A percentile compares a stretch with the other conserved stretches of the same genome.
Conservation (phyloP, 2,888 invertebrate genomes). For the Drosophila rellima region DNA sequence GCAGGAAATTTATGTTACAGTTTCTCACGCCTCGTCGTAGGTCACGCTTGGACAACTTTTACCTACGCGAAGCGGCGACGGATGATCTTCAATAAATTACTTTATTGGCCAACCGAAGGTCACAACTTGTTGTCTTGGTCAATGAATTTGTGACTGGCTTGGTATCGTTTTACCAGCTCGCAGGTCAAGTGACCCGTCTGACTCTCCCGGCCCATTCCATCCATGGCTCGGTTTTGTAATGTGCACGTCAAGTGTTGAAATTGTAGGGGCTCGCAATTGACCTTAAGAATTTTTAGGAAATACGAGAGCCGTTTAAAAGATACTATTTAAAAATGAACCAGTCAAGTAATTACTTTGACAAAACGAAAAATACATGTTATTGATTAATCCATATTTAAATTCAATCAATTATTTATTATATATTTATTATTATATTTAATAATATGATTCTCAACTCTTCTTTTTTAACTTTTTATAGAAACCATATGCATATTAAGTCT, state of each 20-base stretch:
- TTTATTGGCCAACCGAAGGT: conserved; percentile 78
- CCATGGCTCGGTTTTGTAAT: conserved; percentile 47
- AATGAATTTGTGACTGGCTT: conserved; percentile 56
- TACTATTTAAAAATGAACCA: neutral
- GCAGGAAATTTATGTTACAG: conserved; percentile 59
- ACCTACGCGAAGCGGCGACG: conserved; percentile 50
- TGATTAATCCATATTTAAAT: too few relatives aligned
- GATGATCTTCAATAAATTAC: conserved; percentile 73
- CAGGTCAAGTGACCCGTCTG: conserved; percentile 70
- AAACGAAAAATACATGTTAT: too few relatives aligned
- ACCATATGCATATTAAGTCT: too few relatives aligned
- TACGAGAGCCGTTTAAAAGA: conserved; percentile 38
- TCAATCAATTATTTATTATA: neutral
- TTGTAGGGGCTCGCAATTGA: conserved; percentile 67
- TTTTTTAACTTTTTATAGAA: neutral
- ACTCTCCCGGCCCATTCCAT: conserved; percentile 39
- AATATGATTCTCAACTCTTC: neutral
- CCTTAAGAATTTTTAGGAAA: conserved; percentile 61
- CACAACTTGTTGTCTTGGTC: conserved; percentile 68
- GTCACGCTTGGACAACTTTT: conserved; percentile 73
- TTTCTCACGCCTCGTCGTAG: conserved; percentile 70
- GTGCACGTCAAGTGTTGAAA: conserved; percentile 48
- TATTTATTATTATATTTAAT: neutral
- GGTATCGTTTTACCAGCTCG: conserved; percentile 54
- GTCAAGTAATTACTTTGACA: neutral